These are phyloP conservation scores for Umimayanthus kanabou DNA, from an alignment of 92 coral and sea anemone genomes.

Conservation along the genomic window DNA sequence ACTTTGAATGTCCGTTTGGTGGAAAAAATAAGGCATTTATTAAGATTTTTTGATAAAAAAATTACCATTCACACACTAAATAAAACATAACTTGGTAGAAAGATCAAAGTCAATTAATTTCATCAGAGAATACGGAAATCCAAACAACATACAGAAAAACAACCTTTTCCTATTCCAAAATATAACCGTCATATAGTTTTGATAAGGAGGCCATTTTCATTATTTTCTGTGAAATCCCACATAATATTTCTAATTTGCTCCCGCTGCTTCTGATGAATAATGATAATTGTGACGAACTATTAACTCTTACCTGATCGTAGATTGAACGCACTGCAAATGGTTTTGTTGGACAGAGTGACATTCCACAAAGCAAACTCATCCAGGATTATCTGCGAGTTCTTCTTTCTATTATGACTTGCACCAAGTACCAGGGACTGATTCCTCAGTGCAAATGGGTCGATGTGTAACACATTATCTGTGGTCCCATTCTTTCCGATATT, in stretches of 20 bases:
- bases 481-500: slow-evolving; percentile 1
- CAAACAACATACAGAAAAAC: background rate
- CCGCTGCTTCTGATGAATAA: background rate
- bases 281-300: background rate
- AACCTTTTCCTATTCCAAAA: slow-evolving; percentile 4
- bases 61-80: too few species aligned
- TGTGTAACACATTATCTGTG: background rate
- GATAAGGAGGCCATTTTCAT: background rate
- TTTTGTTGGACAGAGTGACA: slow-evolving; percentile 44
- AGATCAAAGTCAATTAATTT: too few species aligned
- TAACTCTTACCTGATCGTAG: slow-evolving; percentile 69
- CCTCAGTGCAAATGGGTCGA: background rate
- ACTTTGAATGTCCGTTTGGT: too few species aligned
- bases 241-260: background rate
- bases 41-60: too few species aligned
- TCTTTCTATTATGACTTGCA: slow-evolving; percentile 82
- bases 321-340: slow-evolving; percentile 61
- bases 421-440: slow-evolving; percentile 62
- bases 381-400: slow-evolving; percentile 63
- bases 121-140: too few species aligned
- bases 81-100: too few species aligned
- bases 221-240: background rate
- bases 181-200: too few species aligned
- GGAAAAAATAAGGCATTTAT: too few species aligned
- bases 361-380: slow-evolving; percentile 97